Base-by-base conservation (phyloP, 1,140 invertebrate genomes). In the Zaprionus tsacasi region DNA sequence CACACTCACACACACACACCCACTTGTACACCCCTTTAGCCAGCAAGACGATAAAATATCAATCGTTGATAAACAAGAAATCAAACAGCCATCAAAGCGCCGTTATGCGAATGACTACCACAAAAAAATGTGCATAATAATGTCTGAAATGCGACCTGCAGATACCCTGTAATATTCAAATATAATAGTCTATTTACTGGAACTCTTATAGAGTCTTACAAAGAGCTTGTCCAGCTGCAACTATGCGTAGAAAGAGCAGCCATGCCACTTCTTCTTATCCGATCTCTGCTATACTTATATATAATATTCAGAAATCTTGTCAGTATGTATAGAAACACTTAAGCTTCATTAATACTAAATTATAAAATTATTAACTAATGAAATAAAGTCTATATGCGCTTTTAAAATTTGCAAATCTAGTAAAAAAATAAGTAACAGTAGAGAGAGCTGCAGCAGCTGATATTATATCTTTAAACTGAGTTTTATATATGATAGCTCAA, bases 41-140 rank as follows among this genome's bases (percentile, higher is more conserved):
- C 70, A 69, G 70, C 76, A 81, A 81, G 82, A 80, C 88, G 81
- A 91, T 91, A 89, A 91, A 91, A 89, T 89, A 89, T 89, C 85
- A 89, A 91, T 89, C 85, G 83, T 69, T 89, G 85, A 68, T 80
- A 89, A 88, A 88, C 83, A 85, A 78, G 81, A 82, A 91, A 91
- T 80, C 83, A 91, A 92, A 92, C 80, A 91, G 79, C 91, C 83
- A 92, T 92, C 91, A 92, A 92, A 92, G 91, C 91, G 59, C 59
- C 88, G 80, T 88, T 86, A 89, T 78, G 72, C 58, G 70, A 60
- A 79, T 74, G 68, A 78, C 71, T 60, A 79, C 48, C 50, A 69
- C 33, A 60, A 43, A 50, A 57, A 38, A 58, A 36, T 8, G 11
- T 36, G 36, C 13, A 12, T 2, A 13, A 2, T 3, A n/a, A 27